Conservation (phyloP, 1,140 invertebrate genomes). For the Phymastichus coffea region DNA sequence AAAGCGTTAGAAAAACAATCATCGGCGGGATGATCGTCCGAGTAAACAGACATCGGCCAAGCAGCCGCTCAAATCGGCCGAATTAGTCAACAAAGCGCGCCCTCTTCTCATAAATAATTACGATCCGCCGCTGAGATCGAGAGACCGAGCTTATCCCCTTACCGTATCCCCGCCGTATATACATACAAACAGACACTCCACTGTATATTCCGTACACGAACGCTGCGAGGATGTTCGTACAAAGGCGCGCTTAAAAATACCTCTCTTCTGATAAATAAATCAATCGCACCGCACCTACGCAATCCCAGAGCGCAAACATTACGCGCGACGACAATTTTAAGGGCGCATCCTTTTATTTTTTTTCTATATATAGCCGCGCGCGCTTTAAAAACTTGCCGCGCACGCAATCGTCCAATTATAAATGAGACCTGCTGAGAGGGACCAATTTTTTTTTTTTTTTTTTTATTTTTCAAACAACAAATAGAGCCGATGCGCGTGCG, state of each 20-base stretch:
- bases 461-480: too few relatives aligned
- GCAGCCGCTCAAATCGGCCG: background rate
- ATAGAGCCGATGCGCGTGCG: too few relatives aligned
- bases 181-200: background rate
- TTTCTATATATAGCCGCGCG: background rate
- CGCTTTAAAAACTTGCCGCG: background rate
- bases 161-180: background rate
- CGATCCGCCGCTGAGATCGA: background rate
- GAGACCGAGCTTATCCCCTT: background rate
- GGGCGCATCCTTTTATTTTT: too few relatives aligned
- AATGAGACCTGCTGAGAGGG: too few relatives aligned
- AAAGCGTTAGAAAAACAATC: too few relatives aligned
- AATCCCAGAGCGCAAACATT: too few relatives aligned
- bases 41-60: too few relatives aligned
- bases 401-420: background rate
- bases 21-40: too few relatives aligned
- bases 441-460: too few relatives aligned
- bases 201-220: conserved; percentile 16
- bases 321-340: too few relatives aligned
- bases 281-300: conserved; percentile 28
- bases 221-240: too few relatives aligned
- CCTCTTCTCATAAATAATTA: conserved; percentile 18
- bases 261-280: conserved; percentile 21
- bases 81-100: conserved; percentile 10
- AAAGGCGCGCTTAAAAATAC: conserved; percentile 25